These are phyloP conservation scores for Crocallis elinguaria DNA, from an alignment of 2,888 invertebrate species.

Conservation along the genomic window DNA sequence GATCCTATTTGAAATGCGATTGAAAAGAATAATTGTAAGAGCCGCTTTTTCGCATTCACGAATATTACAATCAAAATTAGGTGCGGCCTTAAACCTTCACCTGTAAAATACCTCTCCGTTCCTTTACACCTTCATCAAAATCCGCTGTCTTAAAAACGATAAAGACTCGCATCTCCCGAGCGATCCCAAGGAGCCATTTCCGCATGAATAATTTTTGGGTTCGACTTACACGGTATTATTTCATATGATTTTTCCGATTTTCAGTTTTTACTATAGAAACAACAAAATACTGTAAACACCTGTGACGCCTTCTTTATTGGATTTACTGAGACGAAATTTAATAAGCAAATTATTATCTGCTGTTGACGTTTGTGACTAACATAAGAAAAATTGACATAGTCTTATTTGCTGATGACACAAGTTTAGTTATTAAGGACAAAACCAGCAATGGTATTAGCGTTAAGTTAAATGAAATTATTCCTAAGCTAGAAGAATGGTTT, in stretches of 20 bases:
- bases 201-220: conserved; percentile 36
- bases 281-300: no score
- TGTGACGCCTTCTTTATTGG: no score
- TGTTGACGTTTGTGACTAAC: no score
- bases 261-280: background rate
- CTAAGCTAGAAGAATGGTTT: no score
- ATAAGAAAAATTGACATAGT: no score
- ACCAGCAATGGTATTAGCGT: no score
- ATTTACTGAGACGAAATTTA: no score
- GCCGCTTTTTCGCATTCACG: background rate
- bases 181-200: conserved; percentile 36
- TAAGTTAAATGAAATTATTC: no score
- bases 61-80: conserved; percentile 1
- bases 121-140: conserved; percentile 36
- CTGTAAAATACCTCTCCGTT: conserved; percentile 20
- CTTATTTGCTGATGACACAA: no score
- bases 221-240: conserved; percentile 7
- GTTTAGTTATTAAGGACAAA: no score
- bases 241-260: background rate
- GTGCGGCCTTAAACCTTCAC: background rate
- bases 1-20: no score
- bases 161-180: conserved; percentile 32
- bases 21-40: background rate
- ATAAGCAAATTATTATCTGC: no score
- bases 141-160: conserved; percentile 37